A percentile compares a stretch with the other conserved stretches of the same genome.
Evolutionary conservation across 2,797 vertebrate genomes (phyloP).

Genomic region (Anguilla anguilla): DNA sequence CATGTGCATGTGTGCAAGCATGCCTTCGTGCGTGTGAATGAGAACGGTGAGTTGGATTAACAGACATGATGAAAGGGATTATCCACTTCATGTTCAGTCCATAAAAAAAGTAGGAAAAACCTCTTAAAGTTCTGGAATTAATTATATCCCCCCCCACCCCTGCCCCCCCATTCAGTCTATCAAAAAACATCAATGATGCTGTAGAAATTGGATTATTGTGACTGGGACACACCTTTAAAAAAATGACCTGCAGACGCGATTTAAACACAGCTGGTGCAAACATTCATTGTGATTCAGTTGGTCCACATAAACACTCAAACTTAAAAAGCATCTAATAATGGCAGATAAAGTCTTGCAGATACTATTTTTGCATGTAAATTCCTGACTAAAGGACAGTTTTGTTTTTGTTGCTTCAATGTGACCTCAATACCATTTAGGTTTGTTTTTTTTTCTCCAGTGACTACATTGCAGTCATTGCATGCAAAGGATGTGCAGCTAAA

Average conservation of each 20-base stretch:
- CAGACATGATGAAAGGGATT: not conserved
- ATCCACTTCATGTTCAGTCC: not conserved
- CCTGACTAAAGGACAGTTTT: not conserved
- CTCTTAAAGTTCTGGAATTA: conserved; percentile 5
- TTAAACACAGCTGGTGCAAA: not conserved
- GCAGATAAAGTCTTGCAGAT: not conserved
- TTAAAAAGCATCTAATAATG: not conserved
- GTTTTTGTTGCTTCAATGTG: not conserved
- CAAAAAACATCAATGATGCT: not conserved
- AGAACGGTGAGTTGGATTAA: not conserved
- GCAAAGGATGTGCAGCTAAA: too few relatives aligned
- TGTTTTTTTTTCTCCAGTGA: not conserved
- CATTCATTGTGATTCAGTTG: not conserved
- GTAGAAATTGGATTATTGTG: not conserved
- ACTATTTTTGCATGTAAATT: not conserved
- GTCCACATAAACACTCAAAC: not conserved
- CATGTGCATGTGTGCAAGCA: too few relatives aligned
- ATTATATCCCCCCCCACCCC: not conserved
- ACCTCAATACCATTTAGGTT: not conserved
- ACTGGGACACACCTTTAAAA: not conserved
- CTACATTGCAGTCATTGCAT: not conserved
- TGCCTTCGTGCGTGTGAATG: not conserved
- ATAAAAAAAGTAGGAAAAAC: not conserved
- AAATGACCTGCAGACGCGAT: not conserved
- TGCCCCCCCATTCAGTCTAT: not conserved